Base-by-base conservation (phyloP, 2,113 vertebrate species). In the Lampris megalopsis region DNA sequence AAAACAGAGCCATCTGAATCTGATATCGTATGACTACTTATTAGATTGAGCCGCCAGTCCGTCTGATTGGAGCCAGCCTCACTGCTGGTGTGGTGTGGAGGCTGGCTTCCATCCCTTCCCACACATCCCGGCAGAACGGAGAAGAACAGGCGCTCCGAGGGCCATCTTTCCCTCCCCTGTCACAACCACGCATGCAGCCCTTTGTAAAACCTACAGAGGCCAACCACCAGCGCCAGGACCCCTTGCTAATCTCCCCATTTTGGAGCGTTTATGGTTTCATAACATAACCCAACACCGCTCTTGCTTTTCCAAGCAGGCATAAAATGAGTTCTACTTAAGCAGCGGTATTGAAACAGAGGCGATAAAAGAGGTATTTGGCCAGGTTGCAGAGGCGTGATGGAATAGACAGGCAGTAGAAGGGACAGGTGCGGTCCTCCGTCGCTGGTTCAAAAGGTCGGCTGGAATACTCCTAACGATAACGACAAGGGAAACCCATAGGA, bases 31-130 rank as follows among this genome's bases (percentile, higher is more conserved):
- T 81, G 80, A 79, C 79, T 73, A 82, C 80, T 89, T 85, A 91
- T 90, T 90, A 91, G 80, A 89, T 86, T 72, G 75, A 81, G 69
- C 75, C 71, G 73, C 79, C 71, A 58, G 72, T 58, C 77, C 73
- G 79, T 82, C 88, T 71, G 84, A 79, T 79, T 76, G 91, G 87
- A 90, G 88, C 85, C 89, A 82, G 84, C 72, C 80, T 81, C 83
- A 61, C 61, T 80, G 82, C 67, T 77, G 42, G 75, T 49, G 82
- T 79, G 82, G 67, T 68, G 56, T 75, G 73, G 64, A 71, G 67
- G 42, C 70, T 64, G 79, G 65, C 79, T 68, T 82, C 63, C 70
- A 81, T 42, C 69, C 57, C 38, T 81, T 60, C 81, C 65, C 76
- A 71, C 79, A 52, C 66, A 76, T 45, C 9, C 49, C 53, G 61